Conservation (phyloP, 2,797 vertebrate species). For the Poecilia gillii region DNA sequence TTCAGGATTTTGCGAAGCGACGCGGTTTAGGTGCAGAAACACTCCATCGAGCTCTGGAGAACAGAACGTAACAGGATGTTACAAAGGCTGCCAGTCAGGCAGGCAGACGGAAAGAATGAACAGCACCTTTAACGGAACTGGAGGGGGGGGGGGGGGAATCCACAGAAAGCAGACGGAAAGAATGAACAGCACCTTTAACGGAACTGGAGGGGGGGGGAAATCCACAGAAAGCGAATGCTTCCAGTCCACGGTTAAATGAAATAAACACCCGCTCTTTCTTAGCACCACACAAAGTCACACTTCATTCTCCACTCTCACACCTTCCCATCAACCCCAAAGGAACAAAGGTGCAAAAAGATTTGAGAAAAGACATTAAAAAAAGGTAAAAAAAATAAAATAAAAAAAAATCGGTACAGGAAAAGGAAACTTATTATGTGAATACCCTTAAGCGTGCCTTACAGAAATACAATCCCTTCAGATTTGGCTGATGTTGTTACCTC, state of each 20-base stretch:
- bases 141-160: constrained; percentile 29
- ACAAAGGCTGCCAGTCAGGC: constrained; percentile 68
- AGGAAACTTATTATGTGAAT: constrained; percentile 20
- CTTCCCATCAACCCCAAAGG: constrained; percentile 19
- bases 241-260: constrained; percentile 50
- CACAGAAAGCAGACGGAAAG: constrained; percentile 47
- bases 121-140: constrained; percentile 56
- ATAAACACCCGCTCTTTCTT: constrained; percentile 31
- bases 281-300: constrained; percentile 32
- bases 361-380: not conserved
- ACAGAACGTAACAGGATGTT: constrained; percentile 62
- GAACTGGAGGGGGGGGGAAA: constrained; percentile 34
- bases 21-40: constrained; percentile 70
- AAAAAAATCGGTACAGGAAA: constrained; percentile 9
- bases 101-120: constrained; percentile 46
- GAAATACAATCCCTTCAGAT: constrained; percentile 18
- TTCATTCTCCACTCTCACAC: constrained; percentile 17
- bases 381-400: not conserved
- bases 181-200: constrained; percentile 51
- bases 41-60: constrained; percentile 68
- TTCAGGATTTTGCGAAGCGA: constrained; percentile 61
- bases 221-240: constrained; percentile 46
- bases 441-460: constrained; percentile 4
- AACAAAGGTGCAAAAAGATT: constrained; percentile 10
- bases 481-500: not conserved